These are phyloP conservation scores for Palaemon carinicauda DNA, from an alignment of 1,140 invertebrate genomes.

Conservation along the genomic window DNA sequence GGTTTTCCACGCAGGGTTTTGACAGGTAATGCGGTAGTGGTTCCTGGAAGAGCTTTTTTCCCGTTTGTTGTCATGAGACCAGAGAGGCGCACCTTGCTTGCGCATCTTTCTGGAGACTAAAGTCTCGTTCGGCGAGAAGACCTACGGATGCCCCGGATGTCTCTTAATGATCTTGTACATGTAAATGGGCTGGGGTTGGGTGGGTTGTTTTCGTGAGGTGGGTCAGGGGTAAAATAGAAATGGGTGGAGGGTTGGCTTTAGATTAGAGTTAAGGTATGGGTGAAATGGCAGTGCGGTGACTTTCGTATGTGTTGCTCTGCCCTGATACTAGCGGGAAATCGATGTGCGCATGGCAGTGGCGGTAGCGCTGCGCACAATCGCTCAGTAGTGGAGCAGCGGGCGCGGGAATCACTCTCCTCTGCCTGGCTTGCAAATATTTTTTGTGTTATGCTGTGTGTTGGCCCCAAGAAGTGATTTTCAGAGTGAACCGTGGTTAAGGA, in stretches of 20 bases:
- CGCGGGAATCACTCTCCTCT: constrained; percentile 47
- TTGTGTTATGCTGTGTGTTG: constrained; percentile 42
- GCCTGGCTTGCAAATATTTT: constrained; percentile 25
- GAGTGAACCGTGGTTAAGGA: constrained; percentile 15
- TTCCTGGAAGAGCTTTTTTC: constrained; percentile 23
- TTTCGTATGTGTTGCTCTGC: neutral
- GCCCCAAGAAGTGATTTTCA: constrained; percentile 11
- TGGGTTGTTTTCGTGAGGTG: neutral
- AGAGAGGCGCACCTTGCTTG: constrained; percentile 2
- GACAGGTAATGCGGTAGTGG: constrained; percentile 15
- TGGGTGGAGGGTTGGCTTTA: neutral
- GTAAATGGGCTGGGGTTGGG: neutral
- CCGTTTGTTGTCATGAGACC: constrained; percentile 30
- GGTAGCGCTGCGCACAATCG: constrained; percentile 9
- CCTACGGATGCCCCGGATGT: no score
- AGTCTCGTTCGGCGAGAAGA: no score
- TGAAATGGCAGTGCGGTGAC: constrained; percentile 38
- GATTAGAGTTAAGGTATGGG: constrained; percentile 9
- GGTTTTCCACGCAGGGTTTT: neutral
- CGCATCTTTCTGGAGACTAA: neutral
- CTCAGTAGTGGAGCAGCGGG: constrained; percentile 51
- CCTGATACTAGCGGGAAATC: neutral
- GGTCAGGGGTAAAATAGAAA: neutral
- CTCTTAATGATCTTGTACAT: neutral
- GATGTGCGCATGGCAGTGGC: constrained; percentile 50